These are phyloP conservation scores for Dicrurus megarhynchus DNA, from an alignment of 2,113 vertebrate genomes.

Conservation along the genomic window DNA sequence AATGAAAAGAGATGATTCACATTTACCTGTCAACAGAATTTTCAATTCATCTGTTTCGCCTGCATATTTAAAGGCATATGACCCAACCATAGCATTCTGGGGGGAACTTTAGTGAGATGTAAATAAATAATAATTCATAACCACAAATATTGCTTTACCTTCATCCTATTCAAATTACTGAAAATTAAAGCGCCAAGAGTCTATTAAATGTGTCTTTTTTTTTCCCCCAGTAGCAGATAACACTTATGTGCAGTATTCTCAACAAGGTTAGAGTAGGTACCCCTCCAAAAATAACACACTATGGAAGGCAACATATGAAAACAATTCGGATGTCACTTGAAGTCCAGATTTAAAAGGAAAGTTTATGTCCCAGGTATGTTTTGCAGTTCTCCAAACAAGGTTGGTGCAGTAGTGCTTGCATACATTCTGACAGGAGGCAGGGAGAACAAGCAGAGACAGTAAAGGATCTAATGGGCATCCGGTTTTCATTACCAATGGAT, in stretches of 20 bases:
- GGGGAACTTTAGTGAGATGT: background rate
- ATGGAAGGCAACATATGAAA: background rate
- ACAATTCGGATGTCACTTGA: background rate
- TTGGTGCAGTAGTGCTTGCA: background rate
- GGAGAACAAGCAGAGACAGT: background rate
- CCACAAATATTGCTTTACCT: background rate
- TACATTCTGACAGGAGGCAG: background rate
- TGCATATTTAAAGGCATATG: conserved; percentile 71
- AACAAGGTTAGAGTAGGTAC: background rate
- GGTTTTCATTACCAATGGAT: background rate
- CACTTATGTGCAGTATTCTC: background rate
- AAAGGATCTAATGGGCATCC: background rate
- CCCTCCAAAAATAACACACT: background rate
- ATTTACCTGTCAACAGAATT: conserved; percentile 81
- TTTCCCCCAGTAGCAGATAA: background rate
- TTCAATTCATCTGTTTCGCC: conserved; percentile 64
- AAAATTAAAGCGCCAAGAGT: conserved; percentile 22
- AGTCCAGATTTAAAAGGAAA: background rate
- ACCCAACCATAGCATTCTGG: conserved; percentile 44
- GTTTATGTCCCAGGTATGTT: background rate
- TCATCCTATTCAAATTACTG: background rate
- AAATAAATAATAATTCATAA: conserved; percentile 62
- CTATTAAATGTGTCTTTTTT: background rate
- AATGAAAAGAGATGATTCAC: conserved; percentile 75
- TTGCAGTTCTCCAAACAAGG: background rate